A percentile compares a stretch with the other conserved stretches of the same genome.
These are phyloP conservation scores for Thereva nobilitata DNA, from an alignment of 2,888 invertebrate genomes.

Conservation along the genomic window DNA sequence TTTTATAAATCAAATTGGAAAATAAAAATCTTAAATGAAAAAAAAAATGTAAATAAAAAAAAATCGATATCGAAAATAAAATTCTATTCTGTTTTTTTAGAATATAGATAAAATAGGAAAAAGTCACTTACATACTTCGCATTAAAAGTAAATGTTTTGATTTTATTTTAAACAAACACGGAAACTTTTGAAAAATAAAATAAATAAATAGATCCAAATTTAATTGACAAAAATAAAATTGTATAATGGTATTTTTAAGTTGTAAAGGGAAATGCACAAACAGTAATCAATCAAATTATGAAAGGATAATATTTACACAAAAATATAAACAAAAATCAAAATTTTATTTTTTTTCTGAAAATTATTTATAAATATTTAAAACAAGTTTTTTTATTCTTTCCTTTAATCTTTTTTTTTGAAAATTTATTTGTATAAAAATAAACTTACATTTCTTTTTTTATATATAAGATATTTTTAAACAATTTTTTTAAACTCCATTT, in stretches of 20 bases:
- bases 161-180: too few relatives aligned
- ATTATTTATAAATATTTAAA: background rate
- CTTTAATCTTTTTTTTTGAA: slow-evolving; percentile 10
- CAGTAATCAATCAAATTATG: too few relatives aligned
- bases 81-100: slow-evolving; percentile 15
- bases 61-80: background rate
- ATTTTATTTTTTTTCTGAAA: background rate
- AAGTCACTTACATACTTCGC: too few relatives aligned
- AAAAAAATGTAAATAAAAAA: slow-evolving; percentile 20
- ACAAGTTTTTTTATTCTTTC: too few relatives aligned
- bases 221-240: too few relatives aligned
- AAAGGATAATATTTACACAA: background rate
- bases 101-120: background rate
- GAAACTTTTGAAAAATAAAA: too few relatives aligned
- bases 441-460: slow-evolving; percentile 21
- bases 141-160: too few relatives aligned
- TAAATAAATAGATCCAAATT: too few relatives aligned
- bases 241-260: too few relatives aligned
- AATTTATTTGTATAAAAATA: slow-evolving; percentile 35
- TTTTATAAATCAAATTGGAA: background rate
- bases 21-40: background rate
- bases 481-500: background rate
- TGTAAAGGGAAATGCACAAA: too few relatives aligned
- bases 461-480: slow-evolving; percentile 4
- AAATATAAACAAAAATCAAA: background rate